Base-by-base conservation (phyloP, 2,797 vertebrate genomes). In the Acestrorhynchus altus region DNA sequence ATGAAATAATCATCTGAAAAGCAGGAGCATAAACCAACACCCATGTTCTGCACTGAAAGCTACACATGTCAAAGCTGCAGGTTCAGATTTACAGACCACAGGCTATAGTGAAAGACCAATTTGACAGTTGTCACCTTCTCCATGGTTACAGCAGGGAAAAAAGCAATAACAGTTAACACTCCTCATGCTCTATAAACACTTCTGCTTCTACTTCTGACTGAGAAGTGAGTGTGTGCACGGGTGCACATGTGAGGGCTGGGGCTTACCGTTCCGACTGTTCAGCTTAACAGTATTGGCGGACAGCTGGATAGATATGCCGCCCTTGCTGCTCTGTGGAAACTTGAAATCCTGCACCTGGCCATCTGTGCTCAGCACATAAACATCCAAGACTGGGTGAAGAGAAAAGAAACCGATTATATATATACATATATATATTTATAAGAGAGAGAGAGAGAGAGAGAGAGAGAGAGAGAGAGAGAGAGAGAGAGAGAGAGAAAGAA, bases 261-360 rank as follows among this genome's bases (percentile, higher is more conserved):
- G 80, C 94, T 93, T 91, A 99, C 98, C 97, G 0, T 98, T 99
- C 76, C 96, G 94, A 90, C 97, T 99, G 94, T 99, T 98, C 87
- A 98, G 96, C 81, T 99, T 99, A 87, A 99, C 96, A 0, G 97
- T 99, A 86, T 97, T 97, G 79, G 97, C 96, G 0, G 98, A 98
- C 66, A 99, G 95, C 85, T 99, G 97, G 87, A 99, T 97, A 0
- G 96, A 98, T 88, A 97, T 93, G 49, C 96, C 95, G 57, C 93
- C 95, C 86, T 96, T 96, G 89, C 93, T 95, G 83, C 95, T 94
- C 87, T 99, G 95, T 87, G 97, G 98, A 91, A 99, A 99, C 90
- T 94, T 96, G 86, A 99, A 97, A 88, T 99, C 98, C 86, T 99
- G 96, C 87, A 99, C 96, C 87, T 99, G 98, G 79, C 97, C 98